Conservation (phyloP, 2,113 vertebrate genomes). For the Numenius arquata region DNA sequence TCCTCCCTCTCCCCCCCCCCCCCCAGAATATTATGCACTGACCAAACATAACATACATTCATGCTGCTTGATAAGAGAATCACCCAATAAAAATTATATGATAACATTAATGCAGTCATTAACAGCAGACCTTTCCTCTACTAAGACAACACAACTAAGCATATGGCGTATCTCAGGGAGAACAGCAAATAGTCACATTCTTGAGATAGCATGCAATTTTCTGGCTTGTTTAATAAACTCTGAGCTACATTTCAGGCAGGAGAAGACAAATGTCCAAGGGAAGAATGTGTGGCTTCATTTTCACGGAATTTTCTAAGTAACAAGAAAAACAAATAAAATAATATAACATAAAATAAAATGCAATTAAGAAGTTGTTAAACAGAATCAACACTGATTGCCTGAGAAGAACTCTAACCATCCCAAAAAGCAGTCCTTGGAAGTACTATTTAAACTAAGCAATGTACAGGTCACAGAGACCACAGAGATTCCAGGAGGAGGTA, state of each 20-base stretch:
- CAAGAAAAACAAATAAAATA: neutral
- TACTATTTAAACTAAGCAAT: neutral
- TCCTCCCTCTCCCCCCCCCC: neutral
- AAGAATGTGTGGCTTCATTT: neutral
- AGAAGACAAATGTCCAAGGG: neutral
- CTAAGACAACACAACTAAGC: neutral
- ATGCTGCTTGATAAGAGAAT: neutral
- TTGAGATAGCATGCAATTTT: constrained; percentile 30
- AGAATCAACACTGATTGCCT: neutral
- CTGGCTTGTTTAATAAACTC: constrained; percentile 47
- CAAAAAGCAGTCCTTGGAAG: neutral
- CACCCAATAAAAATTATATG: neutral
- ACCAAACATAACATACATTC: neutral
- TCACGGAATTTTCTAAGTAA: neutral
- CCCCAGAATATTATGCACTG: neutral
- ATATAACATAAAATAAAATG: neutral
- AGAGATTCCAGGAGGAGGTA: neutral
- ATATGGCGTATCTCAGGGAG: constrained; percentile 22
- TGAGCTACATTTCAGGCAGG: neutral
- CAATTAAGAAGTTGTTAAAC: neutral
- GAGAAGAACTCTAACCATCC: neutral
- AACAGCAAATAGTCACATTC: constrained; percentile 40
- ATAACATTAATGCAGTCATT: neutral
- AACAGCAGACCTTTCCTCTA: neutral
- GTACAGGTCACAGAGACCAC: neutral